Evolutionary conservation across 2,888 invertebrate genomes (phyloP).

Genomic region (Callimorpha dominula): DNA sequence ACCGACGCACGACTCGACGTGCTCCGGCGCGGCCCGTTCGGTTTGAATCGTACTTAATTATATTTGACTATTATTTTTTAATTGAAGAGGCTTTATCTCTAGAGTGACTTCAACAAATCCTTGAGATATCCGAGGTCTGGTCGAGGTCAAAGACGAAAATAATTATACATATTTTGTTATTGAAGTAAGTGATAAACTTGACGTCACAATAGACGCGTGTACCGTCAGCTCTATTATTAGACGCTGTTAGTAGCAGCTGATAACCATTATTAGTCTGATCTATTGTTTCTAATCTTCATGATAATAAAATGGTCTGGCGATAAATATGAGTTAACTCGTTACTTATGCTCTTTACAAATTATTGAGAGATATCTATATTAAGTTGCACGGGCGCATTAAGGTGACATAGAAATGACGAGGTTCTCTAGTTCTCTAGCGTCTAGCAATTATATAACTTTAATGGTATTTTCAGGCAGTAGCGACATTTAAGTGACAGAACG

Average conservation of each 20-base stretch:
- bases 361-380: background rate
- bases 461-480: too few relatives aligned
- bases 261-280: constrained; percentile 36
- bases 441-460: too few relatives aligned
- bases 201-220: constrained; percentile 16
- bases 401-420: too few relatives aligned
- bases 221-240: constrained; percentile 30
- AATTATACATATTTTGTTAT: background rate
- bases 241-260: constrained; percentile 27
- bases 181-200: background rate
- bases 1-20: too few relatives aligned
- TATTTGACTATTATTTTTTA: too few relatives aligned
- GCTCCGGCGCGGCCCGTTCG: too few relatives aligned
- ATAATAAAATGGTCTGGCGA: background rate
- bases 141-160: background rate
- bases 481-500: too few relatives aligned
- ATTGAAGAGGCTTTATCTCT: too few relatives aligned
- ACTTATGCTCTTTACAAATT: background rate
- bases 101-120: too few relatives aligned
- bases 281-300: constrained; percentile 7
- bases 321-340: background rate
- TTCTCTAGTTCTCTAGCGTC: too few relatives aligned
- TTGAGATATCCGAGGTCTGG: background rate
- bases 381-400: too few relatives aligned
- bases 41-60: too few relatives aligned